phyloP scores from a whole-genome alignment of 2,113 vertebrate species.

The Axis porcinus region DNA sequence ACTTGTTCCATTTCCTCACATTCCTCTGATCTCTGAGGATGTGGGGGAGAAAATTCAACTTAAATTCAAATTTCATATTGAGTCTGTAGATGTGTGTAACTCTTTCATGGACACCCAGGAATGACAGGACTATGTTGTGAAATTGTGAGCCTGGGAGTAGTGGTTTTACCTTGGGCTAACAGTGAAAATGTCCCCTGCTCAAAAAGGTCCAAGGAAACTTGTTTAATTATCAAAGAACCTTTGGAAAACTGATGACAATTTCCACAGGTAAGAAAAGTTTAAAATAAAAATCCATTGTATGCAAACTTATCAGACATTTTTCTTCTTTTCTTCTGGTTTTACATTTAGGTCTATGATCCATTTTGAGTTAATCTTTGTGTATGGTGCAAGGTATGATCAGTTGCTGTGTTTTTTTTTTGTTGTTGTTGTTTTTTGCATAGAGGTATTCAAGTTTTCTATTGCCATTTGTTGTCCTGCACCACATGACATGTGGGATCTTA shows the following conservation, averaged over 20 bases:
- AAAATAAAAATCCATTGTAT: constrained; percentile 13
- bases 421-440: background rate
- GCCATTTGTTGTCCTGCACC: background rate
- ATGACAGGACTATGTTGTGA: background rate
- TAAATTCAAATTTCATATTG: background rate
- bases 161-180: background rate
- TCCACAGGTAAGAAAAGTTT: background rate
- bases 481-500: background rate
- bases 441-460: background rate
- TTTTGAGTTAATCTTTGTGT: background rate
- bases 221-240: background rate
- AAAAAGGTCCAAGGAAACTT: background rate
- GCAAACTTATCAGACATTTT: background rate
- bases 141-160: background rate
- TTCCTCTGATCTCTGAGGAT: background rate
- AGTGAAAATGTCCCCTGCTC: background rate
- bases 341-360: background rate
- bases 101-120: background rate
- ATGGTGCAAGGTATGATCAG: background rate
- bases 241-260: background rate
- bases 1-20: background rate
- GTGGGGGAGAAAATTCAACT: background rate
- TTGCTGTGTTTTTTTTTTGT: background rate
- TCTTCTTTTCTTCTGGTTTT: background rate
- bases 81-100: background rate